Percentiles rank a stretch among this genome's conserved stretches.
Evolutionary conservation across 2,888 invertebrate genomes (phyloP).

Genomic region (Oligia strigilis): DNA sequence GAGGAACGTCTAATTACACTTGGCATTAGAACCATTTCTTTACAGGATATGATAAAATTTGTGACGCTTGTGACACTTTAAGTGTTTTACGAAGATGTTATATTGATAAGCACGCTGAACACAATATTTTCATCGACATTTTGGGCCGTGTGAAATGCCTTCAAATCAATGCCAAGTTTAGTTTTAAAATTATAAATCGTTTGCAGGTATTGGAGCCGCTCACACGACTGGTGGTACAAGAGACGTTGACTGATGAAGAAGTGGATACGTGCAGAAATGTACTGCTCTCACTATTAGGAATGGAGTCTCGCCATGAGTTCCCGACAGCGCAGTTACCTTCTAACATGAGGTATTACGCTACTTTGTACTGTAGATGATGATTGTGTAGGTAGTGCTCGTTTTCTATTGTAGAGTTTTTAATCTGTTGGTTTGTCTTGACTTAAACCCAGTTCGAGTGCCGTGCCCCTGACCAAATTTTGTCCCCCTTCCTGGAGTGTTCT

Average conservation of each 20-base stretch:
- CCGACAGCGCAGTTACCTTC: conserved; percentile 92
- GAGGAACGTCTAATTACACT: background rate
- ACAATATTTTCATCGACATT: background rate
- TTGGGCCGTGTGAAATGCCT: background rate
- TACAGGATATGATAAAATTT: background rate
- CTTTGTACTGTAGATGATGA: background rate
- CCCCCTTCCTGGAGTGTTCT: background rate
- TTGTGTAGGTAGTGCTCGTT: conserved; percentile 1
- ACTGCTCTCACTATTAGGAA: conserved; percentile 94
- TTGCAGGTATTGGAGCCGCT: conserved; percentile 95
- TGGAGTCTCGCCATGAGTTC: conserved; percentile 96
- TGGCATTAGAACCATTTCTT: background rate
- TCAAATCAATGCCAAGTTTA: background rate
- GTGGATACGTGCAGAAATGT: conserved; percentile 96
- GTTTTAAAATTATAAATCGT: background rate
- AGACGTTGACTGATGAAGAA: conserved; percentile 96
- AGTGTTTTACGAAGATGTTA: background rate
- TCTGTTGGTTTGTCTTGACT: background rate
- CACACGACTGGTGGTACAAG: conserved; percentile 94
- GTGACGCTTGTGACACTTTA: background rate
- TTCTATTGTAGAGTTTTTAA: background rate
- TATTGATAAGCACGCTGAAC: background rate
- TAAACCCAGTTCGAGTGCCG: background rate
- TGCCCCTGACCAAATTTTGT: background rate
- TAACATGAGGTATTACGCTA: conserved; percentile 89